A percentile compares a stretch with the other conserved stretches of the same genome.
phyloP scores from a whole-genome alignment of 2,113 vertebrate genomes.

The rabbit (Oryctolagus cuniculus) region DNA sequence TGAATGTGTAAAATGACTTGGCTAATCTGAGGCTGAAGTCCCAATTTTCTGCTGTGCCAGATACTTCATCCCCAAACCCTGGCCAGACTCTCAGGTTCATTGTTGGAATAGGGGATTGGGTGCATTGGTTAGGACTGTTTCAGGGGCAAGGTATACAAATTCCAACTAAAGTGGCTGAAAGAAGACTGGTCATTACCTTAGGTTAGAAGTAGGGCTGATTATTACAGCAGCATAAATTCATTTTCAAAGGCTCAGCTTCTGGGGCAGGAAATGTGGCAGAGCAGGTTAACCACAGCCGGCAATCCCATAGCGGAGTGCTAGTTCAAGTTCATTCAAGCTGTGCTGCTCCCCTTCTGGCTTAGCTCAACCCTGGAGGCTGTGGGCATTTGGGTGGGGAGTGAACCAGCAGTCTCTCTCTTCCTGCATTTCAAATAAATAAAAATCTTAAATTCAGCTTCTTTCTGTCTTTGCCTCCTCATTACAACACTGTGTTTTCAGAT shows the following conservation, averaged over 20 bases:
- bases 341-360: too few species aligned
- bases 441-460: background rate
- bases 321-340: too few species aligned
- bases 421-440: too few species aligned
- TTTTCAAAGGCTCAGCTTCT: background rate
- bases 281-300: too few species aligned
- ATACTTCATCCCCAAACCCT: accelerated
- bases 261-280: too few species aligned
- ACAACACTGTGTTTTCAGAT: background rate
- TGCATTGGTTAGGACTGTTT: background rate
- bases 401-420: too few species aligned
- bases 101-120: background rate
- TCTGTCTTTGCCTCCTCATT: background rate
- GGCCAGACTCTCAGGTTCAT: background rate
- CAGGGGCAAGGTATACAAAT: background rate
- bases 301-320: too few species aligned
- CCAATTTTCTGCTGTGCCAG: background rate
- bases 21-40: background rate
- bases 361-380: too few species aligned
- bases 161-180: background rate
- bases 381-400: too few species aligned
- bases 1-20: background rate
- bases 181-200: background rate
- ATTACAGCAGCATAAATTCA: background rate
- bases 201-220: background rate